phyloP scores from a whole-genome alignment of 1,140 invertebrate genomes.

The Cephus cinctus region DNA sequence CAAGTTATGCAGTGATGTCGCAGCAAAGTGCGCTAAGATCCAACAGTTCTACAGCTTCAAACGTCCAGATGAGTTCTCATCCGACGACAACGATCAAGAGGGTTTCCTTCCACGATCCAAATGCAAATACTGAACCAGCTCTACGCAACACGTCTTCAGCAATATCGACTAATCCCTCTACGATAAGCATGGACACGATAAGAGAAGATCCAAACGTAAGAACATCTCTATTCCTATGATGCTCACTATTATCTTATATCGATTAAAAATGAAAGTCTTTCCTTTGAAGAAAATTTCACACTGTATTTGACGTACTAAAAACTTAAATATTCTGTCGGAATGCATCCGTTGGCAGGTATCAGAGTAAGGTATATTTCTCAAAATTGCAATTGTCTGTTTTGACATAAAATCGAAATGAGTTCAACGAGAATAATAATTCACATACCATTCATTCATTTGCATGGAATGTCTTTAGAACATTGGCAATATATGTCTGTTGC shows the following conservation, averaged over 20 bases:
- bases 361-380: slow-evolving; percentile 40
- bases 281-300: too few species aligned
- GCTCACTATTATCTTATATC: too few species aligned
- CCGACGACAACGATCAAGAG: slow-evolving; percentile 54
- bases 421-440: too few species aligned
- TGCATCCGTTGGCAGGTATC: slow-evolving; percentile 41
- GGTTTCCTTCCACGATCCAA: slow-evolving; percentile 76
- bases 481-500: slow-evolving; percentile 14
- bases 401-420: too few species aligned
- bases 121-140: slow-evolving; percentile 58
- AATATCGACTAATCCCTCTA: slow-evolving; percentile 39
- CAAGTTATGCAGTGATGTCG: slow-evolving; percentile 80
- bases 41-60: slow-evolving; percentile 48
- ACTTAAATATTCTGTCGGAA: slow-evolving; percentile 37
- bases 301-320: slow-evolving; percentile 16
- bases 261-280: neutral
- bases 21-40: slow-evolving; percentile 55
- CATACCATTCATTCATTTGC: slow-evolving; percentile 30
- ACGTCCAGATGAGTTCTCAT: slow-evolving; percentile 38
- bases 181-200: slow-evolving; percentile 61
- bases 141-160: slow-evolving; percentile 30
- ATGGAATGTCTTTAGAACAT: slow-evolving; percentile 15
- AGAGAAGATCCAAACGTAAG: slow-evolving; percentile 82
- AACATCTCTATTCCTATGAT: too few species aligned
- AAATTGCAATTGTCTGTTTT: slow-evolving; percentile 18